Percentiles rank a stretch among this genome's conserved stretches.
phyloP scores from a whole-genome alignment of 2,797 vertebrate species.

The Bradypodion ventrale region DNA sequence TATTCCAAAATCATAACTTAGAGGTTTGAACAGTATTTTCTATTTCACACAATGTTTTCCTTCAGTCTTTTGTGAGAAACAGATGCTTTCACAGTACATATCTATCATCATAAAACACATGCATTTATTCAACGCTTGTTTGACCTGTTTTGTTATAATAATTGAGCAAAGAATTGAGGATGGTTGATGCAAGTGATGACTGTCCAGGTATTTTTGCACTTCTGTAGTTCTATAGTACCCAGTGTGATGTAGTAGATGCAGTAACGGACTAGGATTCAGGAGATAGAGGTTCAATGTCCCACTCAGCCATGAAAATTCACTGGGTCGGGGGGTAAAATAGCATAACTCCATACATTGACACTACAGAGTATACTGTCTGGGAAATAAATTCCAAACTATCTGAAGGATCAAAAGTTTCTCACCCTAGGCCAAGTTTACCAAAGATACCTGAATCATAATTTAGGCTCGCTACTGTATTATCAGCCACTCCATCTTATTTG shows the following conservation, averaged over 20 bases:
- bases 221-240: too few species aligned
- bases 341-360: too few species aligned
- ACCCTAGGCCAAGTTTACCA: neutral
- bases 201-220: too few species aligned
- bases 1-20: neutral
- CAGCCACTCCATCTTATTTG: neutral
- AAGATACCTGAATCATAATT: neutral
- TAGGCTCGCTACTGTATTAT: neutral
- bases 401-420: too few species aligned
- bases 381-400: too few species aligned
- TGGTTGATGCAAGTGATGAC: neutral
- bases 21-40: neutral
- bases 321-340: too few species aligned
- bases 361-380: too few species aligned
- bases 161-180: neutral
- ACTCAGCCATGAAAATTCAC: too few species aligned
- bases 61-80: neutral
- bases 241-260: too few species aligned
- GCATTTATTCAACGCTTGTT: neutral
- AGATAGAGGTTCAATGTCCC: too few species aligned
- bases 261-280: too few species aligned
- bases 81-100: neutral
- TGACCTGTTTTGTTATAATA: conserved; percentile 4
- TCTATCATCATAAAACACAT: neutral
- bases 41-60: neutral